These are phyloP conservation scores for Malurus cyaneus DNA, from an alignment of 2,113 vertebrate species.

Conservation along the genomic window DNA sequence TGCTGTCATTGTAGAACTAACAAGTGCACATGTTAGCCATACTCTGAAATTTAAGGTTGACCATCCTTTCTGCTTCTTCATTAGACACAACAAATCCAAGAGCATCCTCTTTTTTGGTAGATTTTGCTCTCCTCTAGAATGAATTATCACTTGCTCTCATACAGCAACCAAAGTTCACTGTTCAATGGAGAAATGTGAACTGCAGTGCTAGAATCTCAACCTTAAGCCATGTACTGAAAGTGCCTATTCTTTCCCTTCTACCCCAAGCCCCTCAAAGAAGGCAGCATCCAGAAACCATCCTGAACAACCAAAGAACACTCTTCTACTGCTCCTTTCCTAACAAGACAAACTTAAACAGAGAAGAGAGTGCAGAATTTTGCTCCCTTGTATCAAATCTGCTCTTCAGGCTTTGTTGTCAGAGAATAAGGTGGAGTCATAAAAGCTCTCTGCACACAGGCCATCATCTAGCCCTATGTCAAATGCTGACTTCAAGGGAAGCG, in stretches of 20 bases:
- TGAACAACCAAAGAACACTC: not conserved
- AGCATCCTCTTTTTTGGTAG: constrained; percentile 74
- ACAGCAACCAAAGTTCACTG: not conserved
- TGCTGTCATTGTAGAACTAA: not conserved
- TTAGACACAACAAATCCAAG: constrained; percentile 69
- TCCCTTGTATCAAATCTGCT: not conserved
- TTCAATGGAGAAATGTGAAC: not conserved
- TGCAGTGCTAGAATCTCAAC: not conserved
- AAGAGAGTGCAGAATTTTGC: not conserved
- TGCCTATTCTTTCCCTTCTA: not conserved
- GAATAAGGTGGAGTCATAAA: not conserved
- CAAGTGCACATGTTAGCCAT: not conserved
- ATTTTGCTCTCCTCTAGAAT: constrained; percentile 48
- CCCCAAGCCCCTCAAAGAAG: not conserved
- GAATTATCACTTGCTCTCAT: not conserved
- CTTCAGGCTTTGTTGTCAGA: not conserved
- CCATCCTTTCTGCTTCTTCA: constrained; percentile 76
- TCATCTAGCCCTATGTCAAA: not conserved
- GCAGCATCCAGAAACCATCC: not conserved
- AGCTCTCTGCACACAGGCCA: not conserved
- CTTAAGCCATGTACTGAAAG: not conserved
- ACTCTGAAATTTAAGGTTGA: constrained; percentile 53
- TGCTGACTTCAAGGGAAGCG: not conserved
- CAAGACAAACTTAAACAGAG: not conserved
- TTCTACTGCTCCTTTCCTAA: not conserved